Conservation (phyloP, 2,797 vertebrate genomes). For the Diceros bicornis region DNA sequence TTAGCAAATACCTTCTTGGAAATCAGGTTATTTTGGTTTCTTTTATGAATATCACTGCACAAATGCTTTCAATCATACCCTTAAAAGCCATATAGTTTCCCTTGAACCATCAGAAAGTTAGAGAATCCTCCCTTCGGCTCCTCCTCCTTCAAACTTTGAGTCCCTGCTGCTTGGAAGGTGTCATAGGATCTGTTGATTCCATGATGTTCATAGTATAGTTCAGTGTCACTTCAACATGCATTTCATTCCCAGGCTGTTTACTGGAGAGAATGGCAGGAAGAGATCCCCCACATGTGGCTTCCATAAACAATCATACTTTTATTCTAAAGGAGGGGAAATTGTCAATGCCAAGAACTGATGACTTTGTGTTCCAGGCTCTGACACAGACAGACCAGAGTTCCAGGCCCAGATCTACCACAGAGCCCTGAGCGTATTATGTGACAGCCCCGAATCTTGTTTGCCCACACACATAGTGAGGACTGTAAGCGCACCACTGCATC, state of each 20-base stretch:
- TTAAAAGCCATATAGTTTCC: too few relatives aligned
- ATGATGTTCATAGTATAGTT: fast-evolving
- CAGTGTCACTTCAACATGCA: not conserved
- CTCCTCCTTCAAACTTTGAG: not conserved
- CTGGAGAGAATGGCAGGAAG: not conserved
- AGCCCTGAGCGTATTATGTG: not conserved
- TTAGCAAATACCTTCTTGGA: not conserved
- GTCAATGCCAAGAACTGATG: not conserved
- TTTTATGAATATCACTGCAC: not conserved
- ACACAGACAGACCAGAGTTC: not conserved
- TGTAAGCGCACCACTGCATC: fast-evolving
- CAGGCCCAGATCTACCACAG: fast-evolving
- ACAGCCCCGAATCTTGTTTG: not conserved
- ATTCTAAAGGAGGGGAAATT: not conserved
- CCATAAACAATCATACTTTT: not conserved
- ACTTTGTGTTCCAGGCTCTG: not conserved
- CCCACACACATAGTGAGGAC: fast-evolving
- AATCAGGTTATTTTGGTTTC: not conserved
- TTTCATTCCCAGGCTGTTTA: not conserved
- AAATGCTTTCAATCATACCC: not conserved
- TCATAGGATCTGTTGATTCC: fast-evolving
- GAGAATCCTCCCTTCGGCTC: not conserved
- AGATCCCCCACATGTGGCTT: not conserved
- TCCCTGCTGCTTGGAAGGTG: not conserved
- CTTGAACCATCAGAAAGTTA: not conserved